These are phyloP conservation scores for Arizona elegans DNA, from an alignment of 2,113 vertebrate genomes.

Conservation along the genomic window DNA sequence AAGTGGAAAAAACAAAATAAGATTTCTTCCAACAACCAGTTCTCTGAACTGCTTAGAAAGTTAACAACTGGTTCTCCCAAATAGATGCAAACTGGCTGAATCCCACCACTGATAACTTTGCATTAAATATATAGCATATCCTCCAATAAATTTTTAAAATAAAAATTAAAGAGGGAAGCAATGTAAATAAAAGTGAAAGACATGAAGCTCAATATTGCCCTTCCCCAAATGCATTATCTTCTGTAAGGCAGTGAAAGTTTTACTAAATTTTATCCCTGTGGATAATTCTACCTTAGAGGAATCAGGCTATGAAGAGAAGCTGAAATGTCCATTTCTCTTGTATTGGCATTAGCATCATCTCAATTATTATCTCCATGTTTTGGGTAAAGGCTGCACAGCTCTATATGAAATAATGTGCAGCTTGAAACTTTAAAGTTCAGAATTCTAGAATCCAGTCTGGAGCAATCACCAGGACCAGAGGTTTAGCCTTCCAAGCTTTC, in stretches of 20 bases:
- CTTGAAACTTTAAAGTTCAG: not conserved
- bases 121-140: not conserved
- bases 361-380: not conserved
- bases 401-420: not conserved
- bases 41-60: no score
- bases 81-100: no score
- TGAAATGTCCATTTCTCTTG: not conserved
- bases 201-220: not conserved
- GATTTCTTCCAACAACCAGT: no score
- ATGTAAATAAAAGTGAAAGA: not conserved
- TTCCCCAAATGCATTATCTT: not conserved
- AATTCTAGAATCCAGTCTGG: not conserved
- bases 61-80: no score
- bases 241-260: not conserved
- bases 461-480: not conserved
- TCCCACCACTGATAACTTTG: no score
- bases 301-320: not conserved
- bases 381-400: not conserved
- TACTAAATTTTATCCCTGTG: not conserved
- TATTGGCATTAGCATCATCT: not conserved
- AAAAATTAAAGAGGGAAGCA: not conserved
- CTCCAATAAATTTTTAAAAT: not conserved
- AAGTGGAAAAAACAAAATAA: no score
- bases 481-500: not conserved
- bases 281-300: not conserved